Percentiles rank a stretch among this genome's conserved stretches.
Evolutionary conservation across 1,140 invertebrate species (phyloP).

Genomic region (Manduca sexta): DNA sequence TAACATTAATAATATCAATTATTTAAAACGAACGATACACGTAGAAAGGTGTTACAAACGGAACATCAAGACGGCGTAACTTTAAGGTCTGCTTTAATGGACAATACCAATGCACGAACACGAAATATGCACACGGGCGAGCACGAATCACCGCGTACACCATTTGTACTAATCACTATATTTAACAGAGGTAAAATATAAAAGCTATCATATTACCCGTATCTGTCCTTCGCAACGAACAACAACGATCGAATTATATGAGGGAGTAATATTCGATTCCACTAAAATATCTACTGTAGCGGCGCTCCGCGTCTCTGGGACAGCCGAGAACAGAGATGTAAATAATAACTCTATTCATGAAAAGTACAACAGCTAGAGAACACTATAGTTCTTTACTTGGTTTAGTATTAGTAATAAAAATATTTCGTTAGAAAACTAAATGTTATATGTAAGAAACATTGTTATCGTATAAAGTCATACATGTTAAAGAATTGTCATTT

Average conservation of each 20-base stretch:
- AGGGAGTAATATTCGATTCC: conserved; percentile 33
- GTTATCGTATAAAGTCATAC: too few relatives aligned
- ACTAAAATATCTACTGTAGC: conserved; percentile 28
- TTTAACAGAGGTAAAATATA: conserved; percentile 57
- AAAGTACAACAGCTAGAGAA: too few relatives aligned
- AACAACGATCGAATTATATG: conserved; percentile 44
- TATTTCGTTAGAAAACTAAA: too few relatives aligned
- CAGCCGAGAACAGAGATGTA: background rate
- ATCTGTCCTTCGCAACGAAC: conserved; percentile 41
- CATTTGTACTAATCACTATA: conserved; percentile 43
- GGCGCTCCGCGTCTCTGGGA: conserved; percentile 17
- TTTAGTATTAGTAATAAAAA: background rate
- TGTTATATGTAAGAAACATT: too few relatives aligned
- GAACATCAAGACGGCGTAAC: conserved; percentile 20
- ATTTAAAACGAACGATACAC: conserved; percentile 30
- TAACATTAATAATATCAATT: conserved; percentile 45
- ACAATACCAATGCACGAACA: conserved; percentile 21
- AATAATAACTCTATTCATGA: too few relatives aligned
- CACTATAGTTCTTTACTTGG: background rate
- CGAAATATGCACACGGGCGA: conserved; percentile 15
- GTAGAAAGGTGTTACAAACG: conserved; percentile 16
- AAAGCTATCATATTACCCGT: conserved; percentile 44
- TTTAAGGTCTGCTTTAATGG: conserved; percentile 15
- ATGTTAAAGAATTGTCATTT: too few relatives aligned
- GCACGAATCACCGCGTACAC: conserved; percentile 26